Evolutionary conservation across 2,888 invertebrate species (phyloP), one percentile per base, ranked within the genome.

Genomic region (Harpalus rubripes): DNA sequence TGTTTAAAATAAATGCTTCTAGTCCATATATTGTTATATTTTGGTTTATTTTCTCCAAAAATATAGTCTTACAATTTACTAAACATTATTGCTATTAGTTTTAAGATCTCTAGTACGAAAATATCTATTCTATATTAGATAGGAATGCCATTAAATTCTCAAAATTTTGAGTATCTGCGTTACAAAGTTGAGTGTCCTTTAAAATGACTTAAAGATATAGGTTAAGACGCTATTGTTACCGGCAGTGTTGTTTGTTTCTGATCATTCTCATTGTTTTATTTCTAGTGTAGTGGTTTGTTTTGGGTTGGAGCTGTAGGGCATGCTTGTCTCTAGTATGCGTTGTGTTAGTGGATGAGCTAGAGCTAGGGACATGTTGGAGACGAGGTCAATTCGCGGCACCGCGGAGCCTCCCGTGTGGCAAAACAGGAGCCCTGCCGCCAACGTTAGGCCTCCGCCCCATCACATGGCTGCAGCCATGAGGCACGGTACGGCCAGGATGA

Each of bases 331-430:
- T 87, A 87, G 87, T 86, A 85, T 87, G 87, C 88, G 88, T 88
- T 88, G 88, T 89, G 88, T 88, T 88, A 88, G 88, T 88, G 87
- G 86, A 87, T 88, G 88, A 88, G 87, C 86, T 83, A 81, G 72
- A 26, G 78, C 22, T 83, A 89, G 92, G 93, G 94, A 93, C 93
- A 94, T 94, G 94, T 93, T 94, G 94, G 94, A 94, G 92, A 94
- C 94, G 93, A 94, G 95, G 93, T 95, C 95, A 90, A 93, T 93
- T 92, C 95, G 95, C 92, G 94, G 94, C 93, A 94, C 94, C 92
- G 93, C 93, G 90, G 95, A 95, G 89, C 89, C 88, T 87, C 90
- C 92, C 92, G 93, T 93, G 93, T 94, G 94, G 94, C 93, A 92
- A 93, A 92, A 91, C 92, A 94, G 91, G 93, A 90, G 89, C 89